These are phyloP conservation scores for Anisognathus igniventris DNA, from an alignment of 2,797 vertebrate genomes.

Conservation along the genomic window DNA sequence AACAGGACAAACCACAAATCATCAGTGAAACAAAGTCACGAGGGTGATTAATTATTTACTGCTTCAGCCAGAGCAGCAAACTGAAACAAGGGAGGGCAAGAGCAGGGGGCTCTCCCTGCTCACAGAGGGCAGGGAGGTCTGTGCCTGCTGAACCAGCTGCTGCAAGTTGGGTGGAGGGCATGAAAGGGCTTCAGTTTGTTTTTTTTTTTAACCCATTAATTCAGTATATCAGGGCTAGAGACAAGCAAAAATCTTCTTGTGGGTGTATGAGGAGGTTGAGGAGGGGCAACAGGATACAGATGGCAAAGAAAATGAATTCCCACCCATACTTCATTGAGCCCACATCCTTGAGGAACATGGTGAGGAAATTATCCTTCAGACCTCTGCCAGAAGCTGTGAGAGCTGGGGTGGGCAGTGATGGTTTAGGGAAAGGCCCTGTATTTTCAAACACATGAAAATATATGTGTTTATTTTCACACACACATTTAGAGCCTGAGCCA, in stretches of 20 bases:
- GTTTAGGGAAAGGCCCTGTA: background rate
- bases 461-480: background rate
- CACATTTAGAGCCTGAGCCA: background rate
- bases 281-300: fast-evolving
- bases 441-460: background rate
- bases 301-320: background rate
- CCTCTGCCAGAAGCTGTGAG: background rate
- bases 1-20: background rate
- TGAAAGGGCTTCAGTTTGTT: background rate
- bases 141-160: background rate
- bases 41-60: slow-evolving; percentile 9
- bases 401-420: background rate
- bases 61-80: background rate
- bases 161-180: background rate
- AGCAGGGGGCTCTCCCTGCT: background rate
- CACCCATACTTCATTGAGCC: background rate
- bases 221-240: background rate
- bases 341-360: background rate
- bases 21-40: background rate
- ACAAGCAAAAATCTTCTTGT: background rate
- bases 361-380: background rate
- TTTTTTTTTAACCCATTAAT: no score
- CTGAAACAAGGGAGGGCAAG: fast-evolving
- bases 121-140: background rate
- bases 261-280: background rate